Percentiles rank a stretch among this genome's conserved stretches.
Evolutionary conservation across 1,140 invertebrate species (phyloP).

Genomic region (Zophobas morio): DNA sequence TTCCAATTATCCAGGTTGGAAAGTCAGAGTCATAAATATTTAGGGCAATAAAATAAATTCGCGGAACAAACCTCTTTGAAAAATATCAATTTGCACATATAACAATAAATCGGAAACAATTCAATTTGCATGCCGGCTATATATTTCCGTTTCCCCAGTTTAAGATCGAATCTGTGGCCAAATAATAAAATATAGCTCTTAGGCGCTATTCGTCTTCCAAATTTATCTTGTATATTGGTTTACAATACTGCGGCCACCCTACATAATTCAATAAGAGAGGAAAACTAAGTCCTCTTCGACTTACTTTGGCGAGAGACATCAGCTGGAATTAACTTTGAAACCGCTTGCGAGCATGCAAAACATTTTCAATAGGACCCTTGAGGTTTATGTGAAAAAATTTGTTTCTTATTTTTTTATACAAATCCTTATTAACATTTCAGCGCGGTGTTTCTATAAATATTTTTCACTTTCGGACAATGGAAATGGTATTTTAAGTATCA

Average conservation of each 20-base stretch:
- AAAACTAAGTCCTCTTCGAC: constrained; percentile 24
- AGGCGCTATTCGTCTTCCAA: constrained; percentile 44
- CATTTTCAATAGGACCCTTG: not conserved
- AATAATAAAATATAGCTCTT: constrained; percentile 52
- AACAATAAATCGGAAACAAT: constrained; percentile 53
- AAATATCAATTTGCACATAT: constrained; percentile 53
- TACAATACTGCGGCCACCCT: constrained; percentile 45
- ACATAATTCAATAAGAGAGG: constrained; percentile 49
- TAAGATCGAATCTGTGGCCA: constrained; percentile 53
- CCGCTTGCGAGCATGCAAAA: not conserved
- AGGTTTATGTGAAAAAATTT: no score
- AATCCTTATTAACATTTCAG: not conserved
- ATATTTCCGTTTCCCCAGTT: constrained; percentile 49
- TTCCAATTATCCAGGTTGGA: constrained; percentile 38
- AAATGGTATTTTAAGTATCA: constrained; percentile 19
- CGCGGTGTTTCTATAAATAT: constrained; percentile 12
- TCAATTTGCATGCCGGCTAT: constrained; percentile 51
- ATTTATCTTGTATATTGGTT: constrained; percentile 52
- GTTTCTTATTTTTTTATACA: not conserved
- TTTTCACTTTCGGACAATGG: constrained; percentile 32
- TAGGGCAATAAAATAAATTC: constrained; percentile 39
- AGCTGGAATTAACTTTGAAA: constrained; percentile 6
- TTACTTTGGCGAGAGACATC: constrained; percentile 2
- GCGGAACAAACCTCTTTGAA: constrained; percentile 39
- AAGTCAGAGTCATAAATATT: constrained; percentile 12